These are phyloP conservation scores for Xestoiulus laeticollis DNA, from an alignment of 2,888 invertebrate species.

Conservation along the genomic window DNA sequence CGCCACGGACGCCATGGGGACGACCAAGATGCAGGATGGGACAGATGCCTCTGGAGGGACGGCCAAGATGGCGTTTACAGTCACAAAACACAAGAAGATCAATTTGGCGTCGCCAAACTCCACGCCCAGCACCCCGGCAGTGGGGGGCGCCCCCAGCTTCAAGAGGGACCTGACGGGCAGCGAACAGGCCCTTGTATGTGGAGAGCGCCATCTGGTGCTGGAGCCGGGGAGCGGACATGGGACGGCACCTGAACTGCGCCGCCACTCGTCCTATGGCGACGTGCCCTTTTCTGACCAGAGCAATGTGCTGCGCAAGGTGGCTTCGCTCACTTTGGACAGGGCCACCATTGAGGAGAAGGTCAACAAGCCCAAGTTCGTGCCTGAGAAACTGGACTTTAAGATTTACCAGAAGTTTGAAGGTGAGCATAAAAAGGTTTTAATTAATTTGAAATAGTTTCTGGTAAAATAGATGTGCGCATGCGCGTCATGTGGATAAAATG, in stretches of 20 bases:
- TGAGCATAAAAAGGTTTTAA: conserved; percentile 63
- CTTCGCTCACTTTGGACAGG: conserved; percentile 80
- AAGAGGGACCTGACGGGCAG: conserved; percentile 39
- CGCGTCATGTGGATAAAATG: too few species aligned
- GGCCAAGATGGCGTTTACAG: conserved; percentile 21
- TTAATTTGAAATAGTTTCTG: too few species aligned
- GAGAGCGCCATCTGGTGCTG: background rate
- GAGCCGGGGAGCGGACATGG: background rate
- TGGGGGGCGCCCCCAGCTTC: background rate
- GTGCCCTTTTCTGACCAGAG: conserved; percentile 57
- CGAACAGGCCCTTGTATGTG: conserved; percentile 42
- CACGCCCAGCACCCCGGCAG: background rate
- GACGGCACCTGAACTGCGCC: background rate
- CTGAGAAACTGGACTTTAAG: conserved; percentile 86
- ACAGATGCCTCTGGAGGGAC: background rate
- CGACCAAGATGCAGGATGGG: background rate
- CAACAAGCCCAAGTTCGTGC: conserved; percentile 78
- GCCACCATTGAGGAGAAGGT: conserved; percentile 74
- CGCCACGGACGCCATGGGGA: background rate
- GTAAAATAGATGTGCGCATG: too few species aligned
- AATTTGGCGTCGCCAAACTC: conserved; percentile 42
- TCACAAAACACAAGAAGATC: conserved; percentile 49
- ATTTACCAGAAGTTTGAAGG: conserved; percentile 93
- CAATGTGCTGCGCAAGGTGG: conserved; percentile 83
- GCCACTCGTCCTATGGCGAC: conserved; percentile 56